Conservation (phyloP, 2,888 invertebrate species). For the Netelia inedita region DNA sequence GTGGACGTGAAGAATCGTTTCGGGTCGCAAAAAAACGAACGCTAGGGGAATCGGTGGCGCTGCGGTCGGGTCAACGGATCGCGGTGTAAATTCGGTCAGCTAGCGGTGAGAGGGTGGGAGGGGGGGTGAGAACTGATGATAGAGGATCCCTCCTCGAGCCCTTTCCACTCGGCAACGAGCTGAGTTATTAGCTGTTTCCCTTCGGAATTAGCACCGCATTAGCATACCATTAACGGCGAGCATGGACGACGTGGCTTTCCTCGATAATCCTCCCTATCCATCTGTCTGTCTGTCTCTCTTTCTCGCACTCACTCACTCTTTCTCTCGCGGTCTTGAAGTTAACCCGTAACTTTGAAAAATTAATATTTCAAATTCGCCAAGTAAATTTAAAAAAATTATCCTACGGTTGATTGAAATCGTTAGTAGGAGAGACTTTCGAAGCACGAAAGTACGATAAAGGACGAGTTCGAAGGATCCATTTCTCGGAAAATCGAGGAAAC, state of each 20-base stretch:
- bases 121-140: slow-evolving; percentile 57
- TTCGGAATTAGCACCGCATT: slow-evolving; percentile 78
- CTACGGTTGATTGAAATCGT: too few species aligned
- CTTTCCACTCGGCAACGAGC: slow-evolving; percentile 68
- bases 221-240: slow-evolving; percentile 77
- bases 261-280: slow-evolving; percentile 76
- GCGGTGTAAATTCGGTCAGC: slow-evolving; percentile 61
- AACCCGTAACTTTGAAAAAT: not conserved
- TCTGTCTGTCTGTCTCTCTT: slow-evolving; percentile 70
- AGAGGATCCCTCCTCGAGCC: slow-evolving; percentile 48
- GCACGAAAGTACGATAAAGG: too few species aligned
- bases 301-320: not conserved
- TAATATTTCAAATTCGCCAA: too few species aligned
- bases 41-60: slow-evolving; percentile 3
- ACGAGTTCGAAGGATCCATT: too few species aligned
- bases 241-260: slow-evolving; percentile 67
- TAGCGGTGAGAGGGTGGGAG: slow-evolving; percentile 19
- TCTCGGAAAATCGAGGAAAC: too few species aligned
- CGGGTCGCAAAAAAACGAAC: slow-evolving; percentile 23
- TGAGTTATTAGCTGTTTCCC: slow-evolving; percentile 79
- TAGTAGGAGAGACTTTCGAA: too few species aligned
- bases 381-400: too few species aligned
- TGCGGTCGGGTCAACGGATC: slow-evolving; percentile 37
- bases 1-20: slow-evolving; percentile 9
- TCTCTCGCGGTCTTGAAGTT: not conserved